These are phyloP conservation scores for Lepus americanus DNA, from an alignment of 2,113 vertebrate species.

Conservation along the genomic window DNA sequence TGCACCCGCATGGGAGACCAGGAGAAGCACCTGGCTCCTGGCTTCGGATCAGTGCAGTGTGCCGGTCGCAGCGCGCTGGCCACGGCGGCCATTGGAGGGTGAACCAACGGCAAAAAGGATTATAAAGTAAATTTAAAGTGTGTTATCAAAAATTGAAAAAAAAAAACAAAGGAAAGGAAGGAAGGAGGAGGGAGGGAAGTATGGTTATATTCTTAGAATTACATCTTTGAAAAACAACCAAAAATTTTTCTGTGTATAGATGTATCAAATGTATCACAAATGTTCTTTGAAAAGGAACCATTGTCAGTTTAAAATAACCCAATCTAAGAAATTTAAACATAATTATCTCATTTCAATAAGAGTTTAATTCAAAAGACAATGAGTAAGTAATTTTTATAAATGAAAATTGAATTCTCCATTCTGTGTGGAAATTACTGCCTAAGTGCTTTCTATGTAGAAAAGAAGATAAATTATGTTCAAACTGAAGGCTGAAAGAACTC, in stretches of 20 bases:
- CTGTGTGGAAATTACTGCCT: constrained; percentile 16
- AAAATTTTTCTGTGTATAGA: background rate
- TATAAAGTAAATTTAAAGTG: no score
- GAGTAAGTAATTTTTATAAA: background rate
- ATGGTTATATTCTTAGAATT: no score
- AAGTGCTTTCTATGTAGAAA: background rate
- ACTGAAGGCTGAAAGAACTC: background rate
- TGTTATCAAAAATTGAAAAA: no score
- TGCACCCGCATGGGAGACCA: no score
- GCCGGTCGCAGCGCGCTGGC: no score
- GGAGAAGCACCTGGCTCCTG: no score
- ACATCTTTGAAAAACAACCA: background rate
- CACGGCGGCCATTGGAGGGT: no score
- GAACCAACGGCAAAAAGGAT: no score
- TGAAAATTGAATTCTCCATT: constrained; percentile 38
- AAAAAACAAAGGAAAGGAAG: no score
- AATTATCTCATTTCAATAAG: constrained; percentile 37
- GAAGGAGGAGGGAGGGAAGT: no score
- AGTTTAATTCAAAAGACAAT: constrained; percentile 18
- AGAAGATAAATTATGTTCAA: constrained; percentile 53
- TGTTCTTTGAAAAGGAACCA: background rate
- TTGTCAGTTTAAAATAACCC: background rate
- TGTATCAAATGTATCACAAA: constrained; percentile 11
- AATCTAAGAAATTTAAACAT: background rate
- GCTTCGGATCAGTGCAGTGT: no score